Evolutionary conservation across 2,888 invertebrate genomes (phyloP).

Genomic region (Drosophila putrida): DNA sequence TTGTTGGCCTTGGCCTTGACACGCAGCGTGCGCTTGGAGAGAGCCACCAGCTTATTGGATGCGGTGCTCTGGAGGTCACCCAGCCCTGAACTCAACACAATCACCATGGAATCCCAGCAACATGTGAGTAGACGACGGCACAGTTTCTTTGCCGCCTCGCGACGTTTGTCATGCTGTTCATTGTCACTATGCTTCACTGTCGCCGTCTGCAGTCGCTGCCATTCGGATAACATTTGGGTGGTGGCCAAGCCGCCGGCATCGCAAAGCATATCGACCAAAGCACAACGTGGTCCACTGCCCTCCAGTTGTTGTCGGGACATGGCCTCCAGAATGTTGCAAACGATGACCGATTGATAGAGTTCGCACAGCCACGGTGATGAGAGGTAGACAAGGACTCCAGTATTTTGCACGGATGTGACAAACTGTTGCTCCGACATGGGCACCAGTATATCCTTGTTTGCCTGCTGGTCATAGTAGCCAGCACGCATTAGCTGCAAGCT

Average conservation of each 20-base stretch:
- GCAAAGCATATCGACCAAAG: constrained; percentile 86
- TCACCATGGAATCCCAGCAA: constrained; percentile 96
- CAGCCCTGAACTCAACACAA: constrained; percentile 93
- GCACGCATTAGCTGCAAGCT: constrained; percentile 92
- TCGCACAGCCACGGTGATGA: constrained; percentile 97
- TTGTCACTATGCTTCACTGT: constrained; percentile 88
- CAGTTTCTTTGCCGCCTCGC: constrained; percentile 92
- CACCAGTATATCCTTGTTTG: constrained; percentile 85
- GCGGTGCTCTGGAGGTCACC: constrained; percentile 86
- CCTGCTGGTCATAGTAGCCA: constrained; percentile 90
- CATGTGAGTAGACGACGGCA: constrained; percentile 93
- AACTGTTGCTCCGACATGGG: constrained; percentile 94
- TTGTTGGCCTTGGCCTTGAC: constrained; percentile 86
- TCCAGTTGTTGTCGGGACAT: constrained; percentile 82
- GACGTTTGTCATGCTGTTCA: constrained; percentile 89
- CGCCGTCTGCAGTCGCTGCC: constrained; percentile 93
- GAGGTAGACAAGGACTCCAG: constrained; percentile 96
- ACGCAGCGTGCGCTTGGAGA: constrained; percentile 86
- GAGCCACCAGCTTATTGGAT: constrained; percentile 87
- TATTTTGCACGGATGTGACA: constrained; percentile 95
- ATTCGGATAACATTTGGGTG: constrained; percentile 94
- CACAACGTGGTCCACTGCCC: constrained; percentile 80
- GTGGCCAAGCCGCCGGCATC: constrained; percentile 94
- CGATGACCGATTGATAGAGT: constrained; percentile 94
- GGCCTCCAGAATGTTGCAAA: constrained; percentile 86